Base-by-base conservation (phyloP, 2,888 invertebrate species). In the Orchesellides sinensis region DNA sequence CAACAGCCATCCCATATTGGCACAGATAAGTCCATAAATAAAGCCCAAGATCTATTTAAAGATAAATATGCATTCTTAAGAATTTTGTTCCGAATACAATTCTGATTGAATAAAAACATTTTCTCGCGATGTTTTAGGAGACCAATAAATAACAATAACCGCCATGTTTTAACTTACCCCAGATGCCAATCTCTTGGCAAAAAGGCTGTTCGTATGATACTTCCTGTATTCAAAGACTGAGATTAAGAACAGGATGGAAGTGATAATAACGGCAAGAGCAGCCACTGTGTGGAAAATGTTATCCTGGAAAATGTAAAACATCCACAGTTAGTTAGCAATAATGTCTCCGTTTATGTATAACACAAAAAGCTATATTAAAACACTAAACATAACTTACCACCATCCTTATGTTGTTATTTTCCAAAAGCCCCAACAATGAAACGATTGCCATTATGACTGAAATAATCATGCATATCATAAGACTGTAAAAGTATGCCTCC, bases 241-340 rank as follows among this genome's bases (percentile, higher is more conserved):
- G 45, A 86, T 80, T 27, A 86, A 75, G 70, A 85, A 87, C 49
- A 85, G 72, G 29, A 84, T 81, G 5, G 83, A 69, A 23, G 84
- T 85, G 59, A 85, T 84, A 47, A 87, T 84, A 10, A 86, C 54
- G 0, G 86, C 84, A n/a, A 84, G 40, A 1, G 83, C 75, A 2
- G 87, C 87, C 0, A 86, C 79, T 0, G 84, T 23, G 72, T 87
- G 87, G 68, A 80, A 87, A 12, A 85, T 19, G 69, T 85, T 84
- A 25, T 87, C 87, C 87, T 87, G 59, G 12, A 81, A 68, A 25
- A 32, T 65, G 2, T 12, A 52, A 21, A 21, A 68, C 19, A 69
- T n/a, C 10, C 8, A 21, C 32, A 45, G 32, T 17, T n/a, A 21
- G 19, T 65, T 35, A 40, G 40, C 40, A 32, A 10, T 32, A 6